Conservation (phyloP, 2,888 invertebrate species). For the Apamea sordens region DNA sequence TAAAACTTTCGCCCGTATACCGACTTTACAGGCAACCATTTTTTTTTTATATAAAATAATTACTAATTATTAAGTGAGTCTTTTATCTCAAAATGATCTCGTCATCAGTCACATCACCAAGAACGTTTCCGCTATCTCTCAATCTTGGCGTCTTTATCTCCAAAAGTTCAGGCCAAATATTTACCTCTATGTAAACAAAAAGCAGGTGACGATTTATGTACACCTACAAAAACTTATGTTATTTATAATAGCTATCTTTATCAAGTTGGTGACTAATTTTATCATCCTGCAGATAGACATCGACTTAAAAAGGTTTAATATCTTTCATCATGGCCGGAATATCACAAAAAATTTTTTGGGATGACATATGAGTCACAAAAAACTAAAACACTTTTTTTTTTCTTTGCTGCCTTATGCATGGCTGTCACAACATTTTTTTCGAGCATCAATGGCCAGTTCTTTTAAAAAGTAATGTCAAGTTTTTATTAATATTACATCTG, state of each 20-base stretch:
- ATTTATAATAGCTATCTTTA: conserved; percentile 4
- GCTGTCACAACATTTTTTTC: conserved; percentile 63
- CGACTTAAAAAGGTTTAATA: conserved; percentile 43
- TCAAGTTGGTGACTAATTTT: conserved; percentile 45
- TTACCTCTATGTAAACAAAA: conserved; percentile 6
- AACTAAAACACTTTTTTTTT: conserved; percentile 42
- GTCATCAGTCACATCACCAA: background rate
- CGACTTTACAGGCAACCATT: too few relatives aligned
- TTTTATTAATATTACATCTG: conserved; percentile 44
- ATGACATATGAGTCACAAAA: conserved; percentile 58
- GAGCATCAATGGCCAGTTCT: conserved; percentile 43
- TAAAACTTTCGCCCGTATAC: too few relatives aligned
- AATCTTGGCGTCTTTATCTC: conserved; percentile 20
- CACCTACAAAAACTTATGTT: background rate
- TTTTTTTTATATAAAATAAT: background rate
- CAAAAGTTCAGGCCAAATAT: background rate
- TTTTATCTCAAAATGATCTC: background rate
- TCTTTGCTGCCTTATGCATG: conserved; percentile 5
- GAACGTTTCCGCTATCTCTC: conserved; percentile 3
- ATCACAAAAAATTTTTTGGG: conserved; percentile 47
- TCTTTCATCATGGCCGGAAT: conserved; percentile 42
- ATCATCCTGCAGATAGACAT: conserved; percentile 42
- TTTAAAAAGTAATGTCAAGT: conserved; percentile 56
- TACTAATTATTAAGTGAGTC: background rate
- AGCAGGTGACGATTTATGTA: conserved; percentile 8